Percentiles rank a stretch among this genome's conserved stretches.
Conservation (phyloP, 1,140 invertebrate genomes). For the Harpegnathos saltator region DNA sequence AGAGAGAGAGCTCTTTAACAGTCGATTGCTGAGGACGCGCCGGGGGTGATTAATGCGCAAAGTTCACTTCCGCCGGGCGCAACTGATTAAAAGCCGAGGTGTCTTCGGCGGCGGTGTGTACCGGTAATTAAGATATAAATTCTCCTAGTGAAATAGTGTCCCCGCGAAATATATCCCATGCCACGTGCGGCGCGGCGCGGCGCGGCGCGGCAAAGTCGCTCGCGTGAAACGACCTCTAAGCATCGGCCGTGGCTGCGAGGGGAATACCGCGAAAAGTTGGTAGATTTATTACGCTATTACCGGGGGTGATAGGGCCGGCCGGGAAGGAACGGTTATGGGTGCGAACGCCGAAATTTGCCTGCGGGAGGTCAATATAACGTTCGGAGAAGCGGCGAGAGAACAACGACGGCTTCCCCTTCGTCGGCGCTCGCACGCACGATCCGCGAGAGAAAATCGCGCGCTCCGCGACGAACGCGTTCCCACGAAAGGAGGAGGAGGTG, state of each 20-base stretch:
- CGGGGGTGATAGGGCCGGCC: constrained; percentile 67
- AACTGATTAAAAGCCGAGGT: constrained; percentile 45
- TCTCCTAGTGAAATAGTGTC: constrained; percentile 54
- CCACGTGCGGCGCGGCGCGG: neutral
- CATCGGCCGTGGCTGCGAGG: constrained; percentile 44
- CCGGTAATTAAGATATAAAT: constrained; percentile 56
- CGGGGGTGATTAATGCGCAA: constrained; percentile 37
- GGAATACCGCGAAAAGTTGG: constrained; percentile 63
- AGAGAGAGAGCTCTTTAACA: neutral
- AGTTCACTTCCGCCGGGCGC: constrained; percentile 32
- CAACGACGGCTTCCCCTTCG: constrained; percentile 16
- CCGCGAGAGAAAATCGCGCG: constrained; percentile 44
- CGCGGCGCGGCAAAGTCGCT: constrained; percentile 20
- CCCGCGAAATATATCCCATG: constrained; percentile 23
- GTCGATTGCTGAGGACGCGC: neutral
- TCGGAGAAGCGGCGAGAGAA: neutral
- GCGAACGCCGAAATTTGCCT: constrained; percentile 72
- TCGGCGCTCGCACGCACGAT: constrained; percentile 20
- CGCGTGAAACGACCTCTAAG: constrained; percentile 46
- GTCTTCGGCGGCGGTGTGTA: constrained; percentile 13
- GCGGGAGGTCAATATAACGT: constrained; percentile 70
- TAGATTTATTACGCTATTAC: constrained; percentile 81
- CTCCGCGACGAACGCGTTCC: constrained; percentile 47
- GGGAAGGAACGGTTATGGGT: constrained; percentile 63
- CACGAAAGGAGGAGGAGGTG: constrained; percentile 30